Evolutionary conservation across 2,113 vertebrate species (phyloP).

Genomic region (Emydura subglobosa): DNA sequence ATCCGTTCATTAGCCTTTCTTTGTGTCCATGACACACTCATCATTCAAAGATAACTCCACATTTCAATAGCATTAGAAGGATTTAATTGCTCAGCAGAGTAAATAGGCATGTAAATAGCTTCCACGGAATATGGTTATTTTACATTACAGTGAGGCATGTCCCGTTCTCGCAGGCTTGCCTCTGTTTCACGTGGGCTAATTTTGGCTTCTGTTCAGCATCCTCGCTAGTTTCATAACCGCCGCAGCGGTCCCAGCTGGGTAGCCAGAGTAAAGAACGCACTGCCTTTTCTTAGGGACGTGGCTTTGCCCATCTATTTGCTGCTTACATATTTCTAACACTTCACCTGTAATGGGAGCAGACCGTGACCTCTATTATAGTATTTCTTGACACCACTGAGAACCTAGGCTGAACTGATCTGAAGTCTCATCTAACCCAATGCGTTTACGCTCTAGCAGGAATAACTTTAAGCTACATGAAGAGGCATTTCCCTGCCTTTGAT

Average conservation of each 20-base stretch:
- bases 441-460: conserved; percentile 10
- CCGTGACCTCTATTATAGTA: not conserved
- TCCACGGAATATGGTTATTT: not conserved
- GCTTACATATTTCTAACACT: not conserved
- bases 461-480: not conserved
- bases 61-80: conserved; percentile 12
- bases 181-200: not conserved
- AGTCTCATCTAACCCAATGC: not conserved
- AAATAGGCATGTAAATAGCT: not conserved
- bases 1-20: not conserved
- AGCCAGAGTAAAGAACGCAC: not conserved
- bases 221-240: not conserved
- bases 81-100: not conserved
- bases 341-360: not conserved
- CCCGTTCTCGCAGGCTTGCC: not conserved
- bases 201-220: not conserved
- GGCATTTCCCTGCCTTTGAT: not conserved
- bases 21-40: not conserved
- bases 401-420: conserved; percentile 11
- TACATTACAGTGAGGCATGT: not conserved
- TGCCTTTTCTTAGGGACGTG: not conserved
- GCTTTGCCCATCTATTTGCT: not conserved
- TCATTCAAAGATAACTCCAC: not conserved
- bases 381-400: conserved; percentile 19
- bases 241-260: not conserved